Conservation (phyloP, 1,140 invertebrate genomes). For the Macrocentrus cingulum region DNA sequence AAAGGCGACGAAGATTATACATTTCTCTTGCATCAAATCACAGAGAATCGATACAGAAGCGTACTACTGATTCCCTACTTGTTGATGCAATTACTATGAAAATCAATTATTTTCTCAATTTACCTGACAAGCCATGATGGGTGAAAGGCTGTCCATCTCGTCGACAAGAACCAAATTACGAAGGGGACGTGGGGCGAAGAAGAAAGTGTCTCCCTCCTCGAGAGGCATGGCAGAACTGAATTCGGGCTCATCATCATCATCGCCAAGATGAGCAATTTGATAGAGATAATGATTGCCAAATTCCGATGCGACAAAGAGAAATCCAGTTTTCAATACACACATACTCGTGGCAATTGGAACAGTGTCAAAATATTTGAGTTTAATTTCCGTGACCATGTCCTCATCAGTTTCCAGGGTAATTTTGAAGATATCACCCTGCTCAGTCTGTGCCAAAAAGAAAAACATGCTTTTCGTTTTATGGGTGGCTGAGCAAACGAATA, state of each 20-base stretch:
- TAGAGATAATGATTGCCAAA: conserved; percentile 99
- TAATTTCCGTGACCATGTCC: conserved; percentile 98
- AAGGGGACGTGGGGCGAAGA: conserved; percentile 92
- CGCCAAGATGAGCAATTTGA: conserved; percentile 98
- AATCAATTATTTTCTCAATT: not conserved
- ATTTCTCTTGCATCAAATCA: conserved; percentile 43
- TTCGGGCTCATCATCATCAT: conserved; percentile 99
- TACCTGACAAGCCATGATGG: conserved; percentile 87
- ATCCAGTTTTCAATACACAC: conserved; percentile 98
- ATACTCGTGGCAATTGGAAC: conserved; percentile 94
- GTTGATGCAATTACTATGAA: conserved; percentile 33
- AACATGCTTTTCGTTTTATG: conserved; percentile 99
- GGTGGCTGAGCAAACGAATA: conserved; percentile 98
- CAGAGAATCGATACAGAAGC: conserved; percentile 33
- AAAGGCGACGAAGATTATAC: conserved; percentile 53
- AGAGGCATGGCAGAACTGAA: conserved; percentile 98
- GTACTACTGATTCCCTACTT: conserved; percentile 42
- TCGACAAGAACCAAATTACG: conserved; percentile 97
- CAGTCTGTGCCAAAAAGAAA: conserved; percentile 92
- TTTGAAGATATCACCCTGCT: conserved; percentile 97
- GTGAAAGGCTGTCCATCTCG: conserved; percentile 95
- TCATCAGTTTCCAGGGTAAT: conserved; percentile 97
- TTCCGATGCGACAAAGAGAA: conserved; percentile 97
- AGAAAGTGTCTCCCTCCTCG: conserved; percentile 98
- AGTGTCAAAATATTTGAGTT: conserved; percentile 99